Evolutionary conservation across 2,113 vertebrate genomes (phyloP).

Genomic region (Pseudorectes ferrugineus): DNA sequence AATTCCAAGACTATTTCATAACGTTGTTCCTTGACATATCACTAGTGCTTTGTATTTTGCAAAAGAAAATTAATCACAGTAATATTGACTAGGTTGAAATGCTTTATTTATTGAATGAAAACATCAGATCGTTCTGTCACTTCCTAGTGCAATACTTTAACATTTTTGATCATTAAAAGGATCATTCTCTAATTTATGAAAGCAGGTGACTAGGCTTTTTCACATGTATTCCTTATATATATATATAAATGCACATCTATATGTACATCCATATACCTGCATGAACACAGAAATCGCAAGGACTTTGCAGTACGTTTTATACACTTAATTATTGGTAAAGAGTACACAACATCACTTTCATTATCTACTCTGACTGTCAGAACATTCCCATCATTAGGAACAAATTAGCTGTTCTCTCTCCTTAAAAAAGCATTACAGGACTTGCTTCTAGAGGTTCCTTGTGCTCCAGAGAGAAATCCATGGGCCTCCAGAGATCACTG

Average conservation of each 20-base stretch:
- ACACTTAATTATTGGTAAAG: neutral
- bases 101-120: neutral
- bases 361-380: neutral
- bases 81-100: neutral
- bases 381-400: neutral
- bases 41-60: neutral
- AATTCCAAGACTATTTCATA: neutral
- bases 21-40: neutral
- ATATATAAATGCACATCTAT: neutral
- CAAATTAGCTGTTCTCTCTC: neutral
- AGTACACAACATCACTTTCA: neutral
- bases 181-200: neutral
- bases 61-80: neutral
- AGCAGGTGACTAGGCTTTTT: neutral
- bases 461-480: neutral
- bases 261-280: neutral
- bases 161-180: neutral
- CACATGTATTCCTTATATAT: neutral
- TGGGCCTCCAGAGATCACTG: neutral
- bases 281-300: neutral
- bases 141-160: neutral
- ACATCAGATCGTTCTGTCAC: neutral
- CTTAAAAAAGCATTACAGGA: neutral
- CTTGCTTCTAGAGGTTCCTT: neutral
- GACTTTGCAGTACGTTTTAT: neutral